A percentile compares a stretch with the other conserved stretches of the same genome.
phyloP scores from a whole-genome alignment of 1,140 invertebrate species.

The Tachypleus tridentatus region DNA sequence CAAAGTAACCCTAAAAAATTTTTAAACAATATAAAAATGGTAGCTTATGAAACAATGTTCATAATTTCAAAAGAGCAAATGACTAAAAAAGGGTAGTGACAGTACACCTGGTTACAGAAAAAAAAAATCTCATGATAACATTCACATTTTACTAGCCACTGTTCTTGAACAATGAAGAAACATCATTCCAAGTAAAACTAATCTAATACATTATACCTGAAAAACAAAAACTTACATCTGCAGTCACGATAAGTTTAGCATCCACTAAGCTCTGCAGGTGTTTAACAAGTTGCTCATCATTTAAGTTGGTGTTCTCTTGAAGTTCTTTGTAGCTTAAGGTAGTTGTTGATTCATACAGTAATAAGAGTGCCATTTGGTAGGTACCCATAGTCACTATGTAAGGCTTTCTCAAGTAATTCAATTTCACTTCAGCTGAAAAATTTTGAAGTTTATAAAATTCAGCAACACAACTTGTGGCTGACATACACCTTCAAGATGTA shows the following conservation, averaged over 20 bases:
- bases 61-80: too few species aligned
- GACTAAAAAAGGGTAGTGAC: too few species aligned
- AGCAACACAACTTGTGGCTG: too few species aligned
- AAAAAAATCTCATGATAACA: too few species aligned
- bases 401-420: slow-evolving; percentile 62
- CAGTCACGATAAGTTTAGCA: slow-evolving; percentile 54
- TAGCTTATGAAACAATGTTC: too few species aligned
- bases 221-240: slow-evolving; percentile 15
- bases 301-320: slow-evolving; percentile 57
- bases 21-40: too few species aligned
- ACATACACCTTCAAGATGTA: too few species aligned
- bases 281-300: slow-evolving; percentile 65
- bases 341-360: slow-evolving; percentile 72
- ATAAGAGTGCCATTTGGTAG: slow-evolving; percentile 85
- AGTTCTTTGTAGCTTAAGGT: slow-evolving; percentile 56
- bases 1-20: too few species aligned
- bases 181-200: background rate
- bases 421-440: slow-evolving; percentile 50
- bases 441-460: too few species aligned
- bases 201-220: background rate
- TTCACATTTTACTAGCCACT: too few species aligned
- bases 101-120: too few species aligned
- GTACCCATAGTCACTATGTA: slow-evolving; percentile 77
- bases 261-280: slow-evolving; percentile 70
- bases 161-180: background rate